Evolutionary conservation across 2,797 vertebrate species (phyloP).

Genomic region (Naso thynnoides): DNA sequence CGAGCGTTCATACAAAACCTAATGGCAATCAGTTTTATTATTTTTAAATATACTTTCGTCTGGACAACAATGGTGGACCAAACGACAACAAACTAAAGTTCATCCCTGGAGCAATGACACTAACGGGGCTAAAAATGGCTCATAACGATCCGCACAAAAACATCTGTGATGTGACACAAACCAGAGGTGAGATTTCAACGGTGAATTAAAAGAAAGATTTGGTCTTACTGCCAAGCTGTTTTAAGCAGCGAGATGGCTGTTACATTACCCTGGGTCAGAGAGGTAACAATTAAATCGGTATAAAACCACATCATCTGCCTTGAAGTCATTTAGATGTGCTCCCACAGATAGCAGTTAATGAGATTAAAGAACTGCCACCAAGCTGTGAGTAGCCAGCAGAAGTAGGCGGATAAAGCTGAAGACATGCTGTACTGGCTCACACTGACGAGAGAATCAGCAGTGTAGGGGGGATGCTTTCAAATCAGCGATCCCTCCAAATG

Average conservation of each 20-base stretch:
- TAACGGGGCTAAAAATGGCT: slow-evolving; percentile 7
- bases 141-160: slow-evolving; percentile 28
- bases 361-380: slow-evolving; percentile 64
- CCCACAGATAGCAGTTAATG: slow-evolving; percentile 70
- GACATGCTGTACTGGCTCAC: slow-evolving; percentile 44
- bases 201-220: slow-evolving; percentile 30
- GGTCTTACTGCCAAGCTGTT: slow-evolving; percentile 35
- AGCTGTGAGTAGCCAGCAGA: slow-evolving; percentile 56
- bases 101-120: neutral
- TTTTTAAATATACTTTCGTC: slow-evolving; percentile 8
- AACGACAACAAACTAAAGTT: neutral
- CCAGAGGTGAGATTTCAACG: slow-evolving; percentile 33
- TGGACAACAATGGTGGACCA: neutral
- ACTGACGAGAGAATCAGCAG: slow-evolving; percentile 26
- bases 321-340: slow-evolving; percentile 69
- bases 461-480: slow-evolving; percentile 26
- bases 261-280: slow-evolving; percentile 39
- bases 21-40: neutral
- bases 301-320: slow-evolving; percentile 69
- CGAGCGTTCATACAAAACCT: slow-evolving; percentile 1
- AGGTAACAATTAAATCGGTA: slow-evolving; percentile 66
- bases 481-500: slow-evolving; percentile 35
- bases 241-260: slow-evolving; percentile 50
- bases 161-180: slow-evolving; percentile 24
- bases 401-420: slow-evolving; percentile 45